Percentiles rank a stretch among this genome's conserved stretches.
These are phyloP conservation scores for Synergus laeviventris DNA, from an alignment of 2,888 invertebrate species.

Conservation along the genomic window DNA sequence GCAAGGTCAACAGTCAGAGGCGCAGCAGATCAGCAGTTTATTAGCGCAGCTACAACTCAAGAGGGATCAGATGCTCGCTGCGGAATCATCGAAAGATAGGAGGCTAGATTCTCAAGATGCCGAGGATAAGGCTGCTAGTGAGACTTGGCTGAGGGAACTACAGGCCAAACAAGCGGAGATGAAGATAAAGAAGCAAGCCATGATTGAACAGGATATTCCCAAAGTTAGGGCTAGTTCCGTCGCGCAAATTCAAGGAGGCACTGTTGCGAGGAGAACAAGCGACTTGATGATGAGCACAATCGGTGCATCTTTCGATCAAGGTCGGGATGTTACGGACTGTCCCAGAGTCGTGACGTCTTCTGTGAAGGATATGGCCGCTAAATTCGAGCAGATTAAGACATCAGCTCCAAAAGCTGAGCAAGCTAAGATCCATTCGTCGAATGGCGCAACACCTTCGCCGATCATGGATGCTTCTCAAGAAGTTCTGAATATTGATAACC, in stretches of 20 bases:
- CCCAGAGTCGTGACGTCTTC: slow-evolving; percentile 69
- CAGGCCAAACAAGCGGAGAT: slow-evolving; percentile 87
- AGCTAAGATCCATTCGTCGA: slow-evolving; percentile 56
- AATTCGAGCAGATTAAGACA: slow-evolving; percentile 82
- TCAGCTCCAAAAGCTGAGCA: slow-evolving; percentile 65
- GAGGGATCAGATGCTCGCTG: slow-evolving; percentile 75
- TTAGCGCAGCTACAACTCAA: slow-evolving; percentile 72
- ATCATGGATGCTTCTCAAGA: slow-evolving; percentile 55
- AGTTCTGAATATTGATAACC: slow-evolving; percentile 48
- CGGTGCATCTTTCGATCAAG: slow-evolving; percentile 56
- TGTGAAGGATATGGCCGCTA: slow-evolving; percentile 89
- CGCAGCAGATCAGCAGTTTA: slow-evolving; percentile 69
- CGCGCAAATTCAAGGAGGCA: slow-evolving; percentile 53
- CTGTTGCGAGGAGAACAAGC: slow-evolving; percentile 68
- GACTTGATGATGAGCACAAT: slow-evolving; percentile 70
- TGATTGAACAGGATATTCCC: slow-evolving; percentile 69
- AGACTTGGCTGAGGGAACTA: slow-evolving; percentile 86
- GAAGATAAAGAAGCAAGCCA: slow-evolving; percentile 76
- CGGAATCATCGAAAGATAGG: slow-evolving; percentile 57
- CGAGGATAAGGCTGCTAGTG: slow-evolving; percentile 74
- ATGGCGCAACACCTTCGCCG: slow-evolving; percentile 54
- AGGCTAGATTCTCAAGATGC: slow-evolving; percentile 59
- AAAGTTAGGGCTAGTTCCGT: slow-evolving; percentile 56
- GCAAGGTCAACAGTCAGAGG: slow-evolving; percentile 62
- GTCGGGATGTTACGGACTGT: slow-evolving; percentile 69